A percentile compares a stretch with the other conserved stretches of the same genome.
Conservation (phyloP, 2,113 vertebrate species). For the Malaclemys terrapin region DNA sequence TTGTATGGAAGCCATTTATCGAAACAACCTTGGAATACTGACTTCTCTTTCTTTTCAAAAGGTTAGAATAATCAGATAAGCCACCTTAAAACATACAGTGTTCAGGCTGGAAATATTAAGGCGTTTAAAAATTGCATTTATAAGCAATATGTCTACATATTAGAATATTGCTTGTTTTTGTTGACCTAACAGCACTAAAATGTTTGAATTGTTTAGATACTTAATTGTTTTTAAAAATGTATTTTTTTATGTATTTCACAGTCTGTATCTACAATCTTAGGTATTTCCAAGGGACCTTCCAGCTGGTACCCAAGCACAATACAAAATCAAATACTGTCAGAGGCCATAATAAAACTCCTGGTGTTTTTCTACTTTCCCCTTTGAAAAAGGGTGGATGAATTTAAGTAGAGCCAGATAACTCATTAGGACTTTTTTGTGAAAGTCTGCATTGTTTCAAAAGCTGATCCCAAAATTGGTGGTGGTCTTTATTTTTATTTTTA, state of each 20-base stretch:
- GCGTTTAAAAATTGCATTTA: neutral
- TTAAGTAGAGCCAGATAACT: neutral
- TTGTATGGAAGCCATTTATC: neutral
- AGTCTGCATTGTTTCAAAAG: neutral
- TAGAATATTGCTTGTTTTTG: neutral
- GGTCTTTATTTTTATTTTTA: neutral
- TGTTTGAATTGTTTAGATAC: neutral
- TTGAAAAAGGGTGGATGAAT: neutral
- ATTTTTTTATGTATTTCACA: neutral
- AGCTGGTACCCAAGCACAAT: neutral
- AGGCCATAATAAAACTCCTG: neutral
- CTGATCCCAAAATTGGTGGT: neutral
- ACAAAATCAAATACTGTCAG: neutral
- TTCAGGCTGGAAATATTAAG: neutral
- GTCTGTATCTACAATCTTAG: neutral
- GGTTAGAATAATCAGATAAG: slow-evolving; percentile 31
- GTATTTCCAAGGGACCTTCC: neutral
- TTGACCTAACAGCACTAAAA: neutral
- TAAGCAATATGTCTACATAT: neutral
- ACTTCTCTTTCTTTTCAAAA: slow-evolving; percentile 8
- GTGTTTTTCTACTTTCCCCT: neutral
- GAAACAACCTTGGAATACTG: neutral
- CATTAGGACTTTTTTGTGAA: neutral
- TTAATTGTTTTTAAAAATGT: too few relatives aligned
- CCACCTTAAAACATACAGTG: neutral